phyloP scores from a whole-genome alignment of 2,797 vertebrate species.

The Sus cebifrons region DNA sequence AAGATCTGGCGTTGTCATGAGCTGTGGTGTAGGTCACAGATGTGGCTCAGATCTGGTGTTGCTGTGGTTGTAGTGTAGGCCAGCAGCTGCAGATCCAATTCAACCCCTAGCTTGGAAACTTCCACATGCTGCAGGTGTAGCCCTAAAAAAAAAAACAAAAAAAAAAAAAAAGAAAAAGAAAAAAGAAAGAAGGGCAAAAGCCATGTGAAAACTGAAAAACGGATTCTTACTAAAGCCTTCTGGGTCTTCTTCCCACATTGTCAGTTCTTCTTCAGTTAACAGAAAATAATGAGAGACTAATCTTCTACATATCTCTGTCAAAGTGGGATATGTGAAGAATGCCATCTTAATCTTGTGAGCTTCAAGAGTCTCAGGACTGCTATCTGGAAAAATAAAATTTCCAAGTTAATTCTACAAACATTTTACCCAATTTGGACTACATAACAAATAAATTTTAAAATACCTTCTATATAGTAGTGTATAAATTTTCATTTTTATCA shows the following conservation, averaged over 20 bases:
- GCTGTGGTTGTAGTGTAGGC: too few relatives aligned
- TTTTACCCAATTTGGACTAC: background rate
- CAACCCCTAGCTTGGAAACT: too few relatives aligned
- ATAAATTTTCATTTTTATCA: conserved; percentile 20
- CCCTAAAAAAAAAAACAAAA: too few relatives aligned
- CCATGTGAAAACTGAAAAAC: background rate
- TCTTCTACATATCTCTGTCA: conserved; percentile 97
- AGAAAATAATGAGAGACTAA: conserved; percentile 98
- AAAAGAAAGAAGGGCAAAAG: background rate
- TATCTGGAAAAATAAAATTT: conserved; percentile 92
- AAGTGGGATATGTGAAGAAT: conserved; percentile 97
- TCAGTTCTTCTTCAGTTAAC: conserved; percentile 96
- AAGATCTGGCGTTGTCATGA: too few relatives aligned
- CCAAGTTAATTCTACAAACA: conserved; percentile 68
- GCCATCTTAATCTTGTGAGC: conserved; percentile 97
- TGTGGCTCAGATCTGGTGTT: too few relatives aligned
- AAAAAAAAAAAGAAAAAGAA: too few relatives aligned
- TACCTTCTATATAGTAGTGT: background rate
- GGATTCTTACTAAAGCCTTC: conserved; percentile 96
- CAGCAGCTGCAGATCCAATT: too few relatives aligned
- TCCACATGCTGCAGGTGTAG: too few relatives aligned
- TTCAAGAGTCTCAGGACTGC: conserved; percentile 97
- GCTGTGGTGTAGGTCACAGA: too few relatives aligned
- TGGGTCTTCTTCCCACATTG: conserved; percentile 99
- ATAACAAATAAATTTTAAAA: conserved; percentile 46